Conservation (phyloP, 1,140 invertebrate species). For the Notospermus geniculatus region DNA sequence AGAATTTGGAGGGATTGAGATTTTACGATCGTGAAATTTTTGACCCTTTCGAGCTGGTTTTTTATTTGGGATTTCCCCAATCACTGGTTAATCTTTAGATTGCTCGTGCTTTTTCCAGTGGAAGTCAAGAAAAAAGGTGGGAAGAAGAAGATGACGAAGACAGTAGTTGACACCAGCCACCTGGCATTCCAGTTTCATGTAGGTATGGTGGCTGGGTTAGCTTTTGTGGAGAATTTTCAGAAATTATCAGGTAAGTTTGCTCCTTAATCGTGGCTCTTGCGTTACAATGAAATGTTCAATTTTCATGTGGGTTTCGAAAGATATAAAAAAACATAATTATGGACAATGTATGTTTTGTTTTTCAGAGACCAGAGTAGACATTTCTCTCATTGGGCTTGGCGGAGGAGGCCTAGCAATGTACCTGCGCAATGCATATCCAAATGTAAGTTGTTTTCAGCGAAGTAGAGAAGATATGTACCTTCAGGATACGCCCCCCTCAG, state of each 20-base stretch:
- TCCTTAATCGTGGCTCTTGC: not conserved
- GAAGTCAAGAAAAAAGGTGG: constrained; percentile 17
- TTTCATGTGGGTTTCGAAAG: constrained; percentile 7
- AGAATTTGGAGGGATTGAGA: constrained; percentile 20
- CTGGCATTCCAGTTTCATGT: constrained; percentile 78
- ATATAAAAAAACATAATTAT: constrained; percentile 8
- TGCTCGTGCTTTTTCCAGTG: constrained; percentile 11
- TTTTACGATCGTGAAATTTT: not conserved
- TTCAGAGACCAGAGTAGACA: constrained; percentile 24
- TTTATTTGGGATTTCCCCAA: no score
- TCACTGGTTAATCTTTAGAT: no score
- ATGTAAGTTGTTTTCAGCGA: constrained; percentile 46
- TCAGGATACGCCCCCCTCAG: not conserved
- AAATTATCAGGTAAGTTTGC: constrained; percentile 14
- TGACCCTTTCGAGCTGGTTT: no score
- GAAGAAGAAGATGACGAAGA: constrained; percentile 16
- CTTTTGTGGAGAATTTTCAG: constrained; percentile 48
- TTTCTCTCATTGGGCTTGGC: constrained; percentile 80
- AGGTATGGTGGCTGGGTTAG: constrained; percentile 73
- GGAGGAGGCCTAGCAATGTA: constrained; percentile 82
- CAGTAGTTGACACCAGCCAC: constrained; percentile 61
- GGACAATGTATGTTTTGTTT: constrained; percentile 14
- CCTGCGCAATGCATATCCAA: constrained; percentile 69
- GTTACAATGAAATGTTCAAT: not conserved
- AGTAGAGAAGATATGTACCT: not conserved